These are phyloP conservation scores for Notoglanidium macrostoma DNA, from an alignment of 2,797 vertebrate genomes.

Conservation along the genomic window DNA sequence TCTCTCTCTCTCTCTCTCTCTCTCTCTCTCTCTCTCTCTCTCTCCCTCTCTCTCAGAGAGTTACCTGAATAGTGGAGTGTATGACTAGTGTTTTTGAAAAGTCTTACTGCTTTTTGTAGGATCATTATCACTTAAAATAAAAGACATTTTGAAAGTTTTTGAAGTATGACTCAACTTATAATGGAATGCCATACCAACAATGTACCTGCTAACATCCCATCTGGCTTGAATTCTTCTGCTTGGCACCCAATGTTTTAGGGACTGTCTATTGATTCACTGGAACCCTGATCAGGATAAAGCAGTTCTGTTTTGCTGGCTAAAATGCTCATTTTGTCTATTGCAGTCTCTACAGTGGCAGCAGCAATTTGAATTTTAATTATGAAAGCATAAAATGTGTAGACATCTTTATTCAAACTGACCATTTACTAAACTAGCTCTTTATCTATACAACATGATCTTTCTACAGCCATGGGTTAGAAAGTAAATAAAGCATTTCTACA, in stretches of 20 bases:
- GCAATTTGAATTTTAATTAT: too few species aligned
- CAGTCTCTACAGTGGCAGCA: not conserved
- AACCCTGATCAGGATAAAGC: not conserved
- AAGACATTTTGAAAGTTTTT: conserved; percentile 43
- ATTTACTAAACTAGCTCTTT: not conserved
- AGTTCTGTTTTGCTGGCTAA: not conserved
- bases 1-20: too few species aligned
- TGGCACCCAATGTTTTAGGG: not conserved
- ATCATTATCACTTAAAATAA: conserved; percentile 52
- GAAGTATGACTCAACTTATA: not conserved
- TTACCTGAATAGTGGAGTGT: conserved; percentile 42
- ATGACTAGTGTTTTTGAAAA: conserved; percentile 41
- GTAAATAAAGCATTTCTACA: not conserved
- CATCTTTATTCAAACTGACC: not conserved
- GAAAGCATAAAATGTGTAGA: not conserved
- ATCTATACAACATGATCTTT: not conserved
- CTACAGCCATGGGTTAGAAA: not conserved
- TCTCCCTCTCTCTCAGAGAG: not conserved
- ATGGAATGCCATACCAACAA: not conserved
- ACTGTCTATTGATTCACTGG: not conserved
- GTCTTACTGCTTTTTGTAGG: conserved; percentile 46
- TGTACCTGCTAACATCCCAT: not conserved
- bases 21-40: too few species aligned
- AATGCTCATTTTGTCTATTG: not conserved
- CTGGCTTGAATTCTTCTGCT: not conserved